A percentile compares a stretch with the other conserved stretches of the same genome.
These are phyloP conservation scores for Tachuris rubrigastra DNA, from an alignment of 2,113 vertebrate genomes.

Conservation along the genomic window DNA sequence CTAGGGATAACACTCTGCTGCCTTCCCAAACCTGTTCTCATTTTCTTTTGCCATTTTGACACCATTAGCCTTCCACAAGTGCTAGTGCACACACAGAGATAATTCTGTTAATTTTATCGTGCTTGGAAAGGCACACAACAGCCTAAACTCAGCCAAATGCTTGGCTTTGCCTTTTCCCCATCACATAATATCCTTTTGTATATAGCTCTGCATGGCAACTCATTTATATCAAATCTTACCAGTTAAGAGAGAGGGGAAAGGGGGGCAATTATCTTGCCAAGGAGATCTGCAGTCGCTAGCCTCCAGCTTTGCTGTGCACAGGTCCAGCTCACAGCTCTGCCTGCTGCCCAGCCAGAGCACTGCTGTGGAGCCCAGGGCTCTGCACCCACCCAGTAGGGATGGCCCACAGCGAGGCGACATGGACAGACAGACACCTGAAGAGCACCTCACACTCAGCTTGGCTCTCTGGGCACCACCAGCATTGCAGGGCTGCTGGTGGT, in stretches of 20 bases:
- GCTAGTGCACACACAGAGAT: background rate
- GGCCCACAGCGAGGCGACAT: rapidly evolving
- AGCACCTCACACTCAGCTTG: background rate
- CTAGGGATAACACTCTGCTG: background rate
- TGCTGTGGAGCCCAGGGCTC: background rate
- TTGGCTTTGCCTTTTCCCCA: slow-evolving; percentile 33
- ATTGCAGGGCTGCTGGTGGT: rapidly evolving
- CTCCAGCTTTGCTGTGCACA: background rate
- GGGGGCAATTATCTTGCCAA: background rate
- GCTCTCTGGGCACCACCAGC: background rate
- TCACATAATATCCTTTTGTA: background rate
- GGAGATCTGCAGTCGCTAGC: background rate
- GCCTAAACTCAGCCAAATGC: slow-evolving; percentile 7
- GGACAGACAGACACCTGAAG: background rate
- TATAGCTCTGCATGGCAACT: background rate
- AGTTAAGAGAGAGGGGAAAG: background rate
- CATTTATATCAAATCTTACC: slow-evolving; percentile 1
- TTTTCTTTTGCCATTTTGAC: slow-evolving; percentile 20
- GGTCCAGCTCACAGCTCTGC: background rate
- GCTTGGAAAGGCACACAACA: slow-evolving; percentile 19
- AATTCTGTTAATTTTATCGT: slow-evolving; percentile 17
- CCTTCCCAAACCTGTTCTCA: background rate
- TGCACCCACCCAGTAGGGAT: background rate
- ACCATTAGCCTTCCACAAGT: background rate
- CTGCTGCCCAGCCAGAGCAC: background rate